Evolutionary conservation across 2,888 invertebrate species (phyloP).

Genomic region (Neuroscelio doddi): DNA sequence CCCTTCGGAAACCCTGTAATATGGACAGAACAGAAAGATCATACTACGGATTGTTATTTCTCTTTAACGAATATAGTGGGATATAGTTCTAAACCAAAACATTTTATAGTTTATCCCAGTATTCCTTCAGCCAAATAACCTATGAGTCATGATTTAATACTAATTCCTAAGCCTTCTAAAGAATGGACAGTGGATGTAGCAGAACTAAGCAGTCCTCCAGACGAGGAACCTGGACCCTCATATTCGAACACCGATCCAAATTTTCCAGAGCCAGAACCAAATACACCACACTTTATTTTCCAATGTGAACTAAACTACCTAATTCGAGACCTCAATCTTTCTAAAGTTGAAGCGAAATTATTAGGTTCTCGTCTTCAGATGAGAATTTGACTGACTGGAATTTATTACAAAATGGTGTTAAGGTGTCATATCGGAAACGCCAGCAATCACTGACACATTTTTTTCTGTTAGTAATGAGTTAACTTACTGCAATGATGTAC

Average conservation of each 20-base stretch:
- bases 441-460: conserved; percentile 1
- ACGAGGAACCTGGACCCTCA: background rate
- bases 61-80: conserved; percentile 1
- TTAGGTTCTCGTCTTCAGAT: conserved; percentile 32
- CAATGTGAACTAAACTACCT: conserved; percentile 45
- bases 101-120: background rate
- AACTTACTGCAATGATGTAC: too few species aligned
- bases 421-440: conserved; percentile 6
- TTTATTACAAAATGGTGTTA: conserved; percentile 3
- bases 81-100: background rate
- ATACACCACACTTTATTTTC: conserved; percentile 9
- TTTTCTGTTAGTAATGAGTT: conserved; percentile 1
- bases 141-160: background rate
- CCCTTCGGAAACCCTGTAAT: too few species aligned
- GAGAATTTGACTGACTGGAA: too few species aligned
- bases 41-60: conserved; percentile 5
- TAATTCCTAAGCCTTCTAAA: background rate
- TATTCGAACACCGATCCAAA: background rate
- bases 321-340: conserved; percentile 45
- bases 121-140: background rate
- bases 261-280: conserved; percentile 2
- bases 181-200: too few species aligned
- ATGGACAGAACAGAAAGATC: conserved; percentile 2
- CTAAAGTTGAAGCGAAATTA: conserved; percentile 44
- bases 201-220: too few species aligned